Percentiles rank a stretch among this genome's conserved stretches.
phyloP scores from a whole-genome alignment of 2,113 vertebrate genomes.

The cattle (Bos taurus) region ARS-UCD2.0 NC_037332.1:16629001-16629500 shows the following conservation, averaged over 20 bases:
- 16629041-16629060: too few relatives aligned
- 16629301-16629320: neutral
- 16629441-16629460: neutral
- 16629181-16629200: neutral
- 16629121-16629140: neutral
- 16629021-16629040: too few relatives aligned
- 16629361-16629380: conserved; percentile 52
- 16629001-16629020: too few relatives aligned
- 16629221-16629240: neutral
- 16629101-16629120: neutral
- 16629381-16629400: conserved; percentile 40
- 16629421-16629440: neutral
- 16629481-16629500: conserved; percentile 37
- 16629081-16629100: too few relatives aligned
- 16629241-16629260: neutral
- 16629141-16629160: neutral
- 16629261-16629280: neutral
- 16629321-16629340: conserved; percentile 30
- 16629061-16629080: too few relatives aligned
- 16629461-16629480: conserved; percentile 54
- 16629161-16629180: neutral
- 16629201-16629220: neutral
- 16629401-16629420: conserved; percentile 61
- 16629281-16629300: conserved; percentile 17
- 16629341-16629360: conserved; percentile 13